Base-by-base conservation (phyloP, 2,888 invertebrate species). In the Nemotelus nigrinus region DNA sequence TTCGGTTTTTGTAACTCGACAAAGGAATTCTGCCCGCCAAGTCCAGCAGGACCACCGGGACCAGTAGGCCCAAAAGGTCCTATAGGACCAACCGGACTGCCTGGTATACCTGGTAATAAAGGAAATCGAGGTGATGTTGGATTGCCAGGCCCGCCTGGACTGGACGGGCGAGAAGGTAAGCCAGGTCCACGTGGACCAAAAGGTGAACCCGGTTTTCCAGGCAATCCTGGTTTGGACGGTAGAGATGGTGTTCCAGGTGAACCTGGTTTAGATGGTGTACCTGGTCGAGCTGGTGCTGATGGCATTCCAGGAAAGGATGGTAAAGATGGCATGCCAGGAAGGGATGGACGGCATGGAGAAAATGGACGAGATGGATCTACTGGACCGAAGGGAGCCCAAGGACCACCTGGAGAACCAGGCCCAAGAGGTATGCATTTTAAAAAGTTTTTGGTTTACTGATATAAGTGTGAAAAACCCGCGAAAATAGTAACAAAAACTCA, bases 191-290 rank as follows among this genome's bases (percentile, higher is more conserved):
- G 86, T 0, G 87, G 87, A 0, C 85, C 86, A 2, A 87, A 87
- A 80, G 87, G 87, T 57, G 84, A 86, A 79, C 82, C 84, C 85
- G 94, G 94, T 47, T 90, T 92, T 82, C 90, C 92, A 53, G 94
- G 94, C 0, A 91, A 91, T 64, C 89, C 91, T 0, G 94, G 94
- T 0, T 86, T 96, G 1, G 96, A 97, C 83, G 97, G 96, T 0
- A 88, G 95, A 76, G 96, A 96, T 82, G 96, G 96, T 2, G 92
- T 96, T 0, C 96, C 96, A 0, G 97, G 97, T 0, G 96, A 96
- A 83, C 96, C 96, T 0, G 96, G 97, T 0, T 87, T 96, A 53
- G 95, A 95, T 82, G 97, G 96, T 0, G 91, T 95, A 80, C 94
- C 94, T 0, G 96, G 96, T 2, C 89, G 96, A 76, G 95, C 94